Percentiles rank a stretch among this genome's conserved stretches.
phyloP scores from a whole-genome alignment of 1,140 invertebrate genomes.

The Conus ventricosus region DNA sequence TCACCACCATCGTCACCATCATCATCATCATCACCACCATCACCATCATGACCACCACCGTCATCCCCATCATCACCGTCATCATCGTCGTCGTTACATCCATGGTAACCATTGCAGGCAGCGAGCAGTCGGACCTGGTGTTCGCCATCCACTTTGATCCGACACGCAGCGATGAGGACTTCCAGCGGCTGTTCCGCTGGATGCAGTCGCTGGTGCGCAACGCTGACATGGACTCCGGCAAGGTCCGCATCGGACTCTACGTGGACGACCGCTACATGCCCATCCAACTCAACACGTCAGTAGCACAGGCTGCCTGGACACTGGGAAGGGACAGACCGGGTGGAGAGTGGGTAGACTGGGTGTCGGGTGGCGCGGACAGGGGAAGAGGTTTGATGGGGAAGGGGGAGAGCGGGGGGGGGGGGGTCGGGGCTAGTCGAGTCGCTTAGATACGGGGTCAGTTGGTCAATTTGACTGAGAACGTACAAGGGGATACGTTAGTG shows the following conservation, averaged over 20 bases:
- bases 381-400: too few species aligned
- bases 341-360: too few species aligned
- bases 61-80: not conserved
- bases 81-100: not conserved
- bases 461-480: too few species aligned
- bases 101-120: constrained; percentile 36
- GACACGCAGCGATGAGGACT: constrained; percentile 34
- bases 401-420: too few species aligned
- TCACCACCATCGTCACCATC: too few species aligned
- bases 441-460: too few species aligned
- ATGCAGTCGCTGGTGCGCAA: constrained; percentile 39
- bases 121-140: constrained; percentile 51
- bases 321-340: too few species aligned
- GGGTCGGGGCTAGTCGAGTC: too few species aligned
- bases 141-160: constrained; percentile 54
- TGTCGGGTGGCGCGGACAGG: too few species aligned
- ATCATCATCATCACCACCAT: too few species aligned
- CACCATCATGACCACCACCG: too few species aligned
- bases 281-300: constrained; percentile 55
- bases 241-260: constrained; percentile 54
- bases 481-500: too few species aligned
- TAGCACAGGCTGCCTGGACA: not conserved
- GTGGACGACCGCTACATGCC: constrained; percentile 44
- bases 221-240: constrained; percentile 51
- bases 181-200: constrained; percentile 43